phyloP scores from a whole-genome alignment of 2,888 invertebrate genomes.

The Anticlea derivata region DNA sequence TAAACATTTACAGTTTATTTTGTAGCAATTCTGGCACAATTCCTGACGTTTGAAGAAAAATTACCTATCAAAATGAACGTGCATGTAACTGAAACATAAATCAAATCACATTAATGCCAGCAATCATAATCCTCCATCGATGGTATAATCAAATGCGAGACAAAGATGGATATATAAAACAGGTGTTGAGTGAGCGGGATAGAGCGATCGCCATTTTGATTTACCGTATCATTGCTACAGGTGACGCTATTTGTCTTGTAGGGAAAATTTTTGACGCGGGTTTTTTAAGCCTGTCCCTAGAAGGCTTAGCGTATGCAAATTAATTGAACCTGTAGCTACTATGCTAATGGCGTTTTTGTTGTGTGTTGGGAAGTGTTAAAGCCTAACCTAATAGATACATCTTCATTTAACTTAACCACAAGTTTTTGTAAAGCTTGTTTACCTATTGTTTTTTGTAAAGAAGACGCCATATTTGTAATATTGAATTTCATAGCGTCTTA shows the following conservation, averaged over 20 bases:
- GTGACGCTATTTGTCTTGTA: slow-evolving; percentile 59
- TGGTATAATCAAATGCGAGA: slow-evolving; percentile 52
- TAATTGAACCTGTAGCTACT: slow-evolving; percentile 9
- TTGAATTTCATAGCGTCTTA: too few relatives aligned
- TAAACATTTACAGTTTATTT: slow-evolving; percentile 31
- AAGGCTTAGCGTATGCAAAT: slow-evolving; percentile 22
- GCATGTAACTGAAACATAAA: slow-evolving; percentile 54
- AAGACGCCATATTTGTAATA: too few relatives aligned
- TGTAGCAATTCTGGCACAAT: slow-evolving; percentile 16
- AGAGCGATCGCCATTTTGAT: slow-evolving; percentile 58
- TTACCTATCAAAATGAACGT: slow-evolving; percentile 44
- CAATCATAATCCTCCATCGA: slow-evolving; percentile 50
- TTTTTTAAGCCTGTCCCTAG: slow-evolving; percentile 15
- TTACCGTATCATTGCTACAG: slow-evolving; percentile 52
- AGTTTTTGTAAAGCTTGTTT: not conserved
- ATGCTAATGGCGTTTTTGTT: slow-evolving; percentile 13
- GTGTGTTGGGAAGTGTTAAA: slow-evolving; percentile 8
- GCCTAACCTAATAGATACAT: not conserved
- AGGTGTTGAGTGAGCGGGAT: slow-evolving; percentile 34
- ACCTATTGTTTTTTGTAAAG: too few relatives aligned
- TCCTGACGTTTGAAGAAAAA: slow-evolving; percentile 34
- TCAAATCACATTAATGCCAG: slow-evolving; percentile 63
- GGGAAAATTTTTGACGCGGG: slow-evolving; percentile 42
- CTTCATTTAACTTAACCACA: not conserved
- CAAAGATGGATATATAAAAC: slow-evolving; percentile 34